These are phyloP conservation scores for Gadopsis bispinosus DNA, from an alignment of 2,797 vertebrate genomes.

Conservation along the genomic window DNA sequence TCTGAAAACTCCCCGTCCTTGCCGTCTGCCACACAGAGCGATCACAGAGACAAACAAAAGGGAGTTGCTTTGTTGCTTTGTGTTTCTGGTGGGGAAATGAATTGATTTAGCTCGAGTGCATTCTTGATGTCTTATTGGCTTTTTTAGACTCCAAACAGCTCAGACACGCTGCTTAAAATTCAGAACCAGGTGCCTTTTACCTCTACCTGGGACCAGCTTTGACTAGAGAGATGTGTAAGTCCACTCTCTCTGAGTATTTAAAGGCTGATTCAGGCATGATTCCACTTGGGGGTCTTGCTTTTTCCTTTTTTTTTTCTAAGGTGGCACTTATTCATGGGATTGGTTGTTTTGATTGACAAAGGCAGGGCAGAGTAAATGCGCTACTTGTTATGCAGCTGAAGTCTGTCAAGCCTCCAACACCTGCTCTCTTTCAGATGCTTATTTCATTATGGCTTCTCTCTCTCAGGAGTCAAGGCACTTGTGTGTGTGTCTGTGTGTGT, in stretches of 20 bases:
- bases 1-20: constrained; percentile 4
- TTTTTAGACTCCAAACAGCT: constrained; percentile 42
- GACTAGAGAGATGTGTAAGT: constrained; percentile 31
- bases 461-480: constrained; percentile 66
- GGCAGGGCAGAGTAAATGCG: constrained; percentile 74
- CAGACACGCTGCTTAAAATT: constrained; percentile 65
- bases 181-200: constrained; percentile 35
- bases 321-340: constrained; percentile 74
- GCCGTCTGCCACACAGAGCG: neutral
- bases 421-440: constrained; percentile 82
- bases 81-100: constrained; percentile 37
- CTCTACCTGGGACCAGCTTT: constrained; percentile 57
- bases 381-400: constrained; percentile 85
- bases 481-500: constrained; percentile 12
- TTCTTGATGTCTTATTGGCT: constrained; percentile 54
- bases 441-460: constrained; percentile 79
- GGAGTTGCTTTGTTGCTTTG: constrained; percentile 10
- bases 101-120: constrained; percentile 44
- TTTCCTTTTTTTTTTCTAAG: constrained; percentile 41
- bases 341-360: constrained; percentile 83
- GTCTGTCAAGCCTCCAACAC: constrained; percentile 84
- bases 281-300: constrained; percentile 56
- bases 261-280: constrained; percentile 59
- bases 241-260: constrained; percentile 26
- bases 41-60: constrained; percentile 30